Evolutionary conservation across 2,797 vertebrate genomes (phyloP).

Genomic region (Sebastes dallii): DNA sequence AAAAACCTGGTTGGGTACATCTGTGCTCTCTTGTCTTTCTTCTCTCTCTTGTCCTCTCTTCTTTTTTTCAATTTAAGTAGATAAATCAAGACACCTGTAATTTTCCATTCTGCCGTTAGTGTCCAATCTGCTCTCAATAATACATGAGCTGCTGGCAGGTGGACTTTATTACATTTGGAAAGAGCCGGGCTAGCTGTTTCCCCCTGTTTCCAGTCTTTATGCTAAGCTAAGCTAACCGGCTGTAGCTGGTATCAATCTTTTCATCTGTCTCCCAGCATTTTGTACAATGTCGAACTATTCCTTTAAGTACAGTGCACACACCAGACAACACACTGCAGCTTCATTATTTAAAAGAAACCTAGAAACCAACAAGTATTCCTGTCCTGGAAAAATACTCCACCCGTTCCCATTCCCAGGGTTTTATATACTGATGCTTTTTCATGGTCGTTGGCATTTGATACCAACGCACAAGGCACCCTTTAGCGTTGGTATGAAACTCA

Average conservation of each 20-base stretch:
- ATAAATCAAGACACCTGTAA: neutral
- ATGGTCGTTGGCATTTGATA: too few species aligned
- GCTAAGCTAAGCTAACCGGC: neutral
- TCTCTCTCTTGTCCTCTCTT: constrained; percentile 41
- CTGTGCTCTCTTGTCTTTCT: constrained; percentile 48
- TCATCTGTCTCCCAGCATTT: neutral
- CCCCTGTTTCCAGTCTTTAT: neutral
- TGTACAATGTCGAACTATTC: neutral
- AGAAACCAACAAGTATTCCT: neutral
- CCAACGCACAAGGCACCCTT: too few species aligned
- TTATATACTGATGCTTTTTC: too few species aligned
- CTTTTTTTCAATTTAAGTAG: neutral
- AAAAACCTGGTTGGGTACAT: constrained; percentile 84
- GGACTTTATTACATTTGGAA: neutral
- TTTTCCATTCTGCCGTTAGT: neutral
- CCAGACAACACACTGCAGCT: neutral
- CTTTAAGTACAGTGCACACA: neutral
- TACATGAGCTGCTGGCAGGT: neutral
- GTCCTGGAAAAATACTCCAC: neutral
- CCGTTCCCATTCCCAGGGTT: too few species aligned
- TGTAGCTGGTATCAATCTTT: neutral
- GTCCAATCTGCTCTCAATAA: neutral
- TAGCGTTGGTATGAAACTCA: too few species aligned
- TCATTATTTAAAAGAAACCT: neutral
- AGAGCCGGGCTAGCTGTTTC: neutral